A percentile compares a stretch with the other conserved stretches of the same genome.
Evolutionary conservation across 2,888 invertebrate species (phyloP).

Genomic region (Nomada flava): DNA sequence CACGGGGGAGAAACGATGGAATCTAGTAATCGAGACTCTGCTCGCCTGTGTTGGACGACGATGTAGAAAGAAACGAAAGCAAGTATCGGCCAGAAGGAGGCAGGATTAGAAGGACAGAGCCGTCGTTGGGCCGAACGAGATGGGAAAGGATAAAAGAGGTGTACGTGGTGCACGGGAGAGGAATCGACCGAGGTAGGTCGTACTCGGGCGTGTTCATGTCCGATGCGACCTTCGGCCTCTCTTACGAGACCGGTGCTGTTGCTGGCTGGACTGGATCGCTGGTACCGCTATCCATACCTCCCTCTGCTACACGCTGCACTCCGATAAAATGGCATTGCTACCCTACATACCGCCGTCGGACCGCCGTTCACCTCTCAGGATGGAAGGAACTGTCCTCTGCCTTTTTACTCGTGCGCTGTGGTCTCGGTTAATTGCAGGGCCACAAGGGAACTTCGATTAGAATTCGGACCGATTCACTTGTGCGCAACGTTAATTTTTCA

Average conservation of each 20-base stretch:
- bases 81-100: neutral
- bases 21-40: conserved; percentile 32
- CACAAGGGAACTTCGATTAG: no score
- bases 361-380: conserved; percentile 4
- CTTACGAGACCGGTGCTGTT: conserved; percentile 65
- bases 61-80: no score
- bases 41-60: conserved; percentile 10
- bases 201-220: conserved; percentile 81
- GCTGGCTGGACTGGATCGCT: conserved; percentile 73
- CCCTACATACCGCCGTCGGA: conserved; percentile 76
- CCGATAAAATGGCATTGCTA: conserved; percentile 80
- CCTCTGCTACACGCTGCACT: conserved; percentile 38
- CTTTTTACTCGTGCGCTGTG: no score
- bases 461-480: no score
- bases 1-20: conserved; percentile 64
- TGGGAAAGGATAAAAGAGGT: conserved; percentile 5
- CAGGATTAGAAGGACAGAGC: neutral
- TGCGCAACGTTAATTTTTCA: no score
- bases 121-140: conserved; percentile 34
- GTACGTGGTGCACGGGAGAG: conserved; percentile 31
- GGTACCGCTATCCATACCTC: conserved; percentile 77
- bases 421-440: no score
- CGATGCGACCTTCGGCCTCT: conserved; percentile 81
- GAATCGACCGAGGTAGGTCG: conserved; percentile 72
- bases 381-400: conserved; percentile 1